phyloP scores from a whole-genome alignment of 1,140 invertebrate species.

The Meloidogyne exigua region DNA sequence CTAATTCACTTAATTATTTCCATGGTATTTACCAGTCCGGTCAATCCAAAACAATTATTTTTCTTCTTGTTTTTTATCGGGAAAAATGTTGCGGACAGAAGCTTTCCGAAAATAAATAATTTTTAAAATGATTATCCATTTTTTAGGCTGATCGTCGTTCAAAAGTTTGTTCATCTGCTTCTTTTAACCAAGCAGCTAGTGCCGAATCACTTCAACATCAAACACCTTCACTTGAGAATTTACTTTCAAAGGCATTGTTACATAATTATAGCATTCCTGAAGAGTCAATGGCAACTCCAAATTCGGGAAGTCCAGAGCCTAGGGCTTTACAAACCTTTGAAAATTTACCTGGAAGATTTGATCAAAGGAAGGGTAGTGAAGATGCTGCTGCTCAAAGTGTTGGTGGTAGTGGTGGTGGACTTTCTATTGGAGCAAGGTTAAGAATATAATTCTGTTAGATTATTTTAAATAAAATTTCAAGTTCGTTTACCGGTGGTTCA shows the following conservation, averaged over 20 bases:
- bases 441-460: not conserved
- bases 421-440: slow-evolving; percentile 26
- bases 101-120: no score
- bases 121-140: not conserved
- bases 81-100: no score
- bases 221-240: slow-evolving; percentile 59
- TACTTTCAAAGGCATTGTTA: slow-evolving; percentile 47
- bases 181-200: slow-evolving; percentile 55
- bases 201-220: slow-evolving; percentile 59
- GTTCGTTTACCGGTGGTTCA: slow-evolving; percentile 39
- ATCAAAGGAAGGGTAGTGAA: slow-evolving; percentile 21
- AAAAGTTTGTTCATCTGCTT: slow-evolving; percentile 36
- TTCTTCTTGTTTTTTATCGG: no score
- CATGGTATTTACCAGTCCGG: no score
- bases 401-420: not conserved
- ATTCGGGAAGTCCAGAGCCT: slow-evolving; percentile 26
- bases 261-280: slow-evolving; percentile 44
- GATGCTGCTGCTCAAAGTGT: not conserved
- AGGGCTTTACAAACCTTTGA: slow-evolving; percentile 18
- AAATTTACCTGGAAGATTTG: slow-evolving; percentile 17
- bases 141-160: slow-evolving; percentile 24
- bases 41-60: no score
- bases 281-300: slow-evolving; percentile 23
- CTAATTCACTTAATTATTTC: no score
- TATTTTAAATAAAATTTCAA: not conserved